Evolutionary conservation across 2,113 vertebrate species (phyloP).

Genomic region (Sebastes fasciatus): DNA sequence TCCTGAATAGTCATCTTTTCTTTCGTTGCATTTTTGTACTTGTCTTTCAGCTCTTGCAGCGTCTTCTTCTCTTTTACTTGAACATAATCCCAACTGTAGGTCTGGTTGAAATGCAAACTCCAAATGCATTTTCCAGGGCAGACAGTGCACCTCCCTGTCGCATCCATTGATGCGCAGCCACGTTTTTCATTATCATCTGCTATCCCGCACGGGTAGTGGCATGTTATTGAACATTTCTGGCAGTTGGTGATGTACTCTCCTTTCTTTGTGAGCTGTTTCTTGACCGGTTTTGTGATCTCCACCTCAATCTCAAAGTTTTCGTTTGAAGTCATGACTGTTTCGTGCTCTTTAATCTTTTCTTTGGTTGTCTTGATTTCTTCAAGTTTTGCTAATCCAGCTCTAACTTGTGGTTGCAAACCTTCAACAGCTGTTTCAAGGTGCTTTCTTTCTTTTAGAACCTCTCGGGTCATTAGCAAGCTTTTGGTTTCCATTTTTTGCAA

Average conservation of each 20-base stretch:
- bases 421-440: constrained; percentile 44
- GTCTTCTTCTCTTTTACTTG: constrained; percentile 41
- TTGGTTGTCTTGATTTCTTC: constrained; percentile 44
- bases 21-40: constrained; percentile 43
- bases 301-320: constrained; percentile 62
- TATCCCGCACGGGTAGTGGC: constrained; percentile 63
- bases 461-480: constrained; percentile 52
- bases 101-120: constrained; percentile 52
- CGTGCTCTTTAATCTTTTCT: constrained; percentile 52
- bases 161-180: constrained; percentile 44
- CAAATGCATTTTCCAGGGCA: constrained; percentile 62
- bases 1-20: constrained; percentile 38
- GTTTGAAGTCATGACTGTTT: constrained; percentile 48
- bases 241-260: constrained; percentile 69
- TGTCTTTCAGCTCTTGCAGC: constrained; percentile 32
- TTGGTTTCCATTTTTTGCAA: constrained; percentile 21
- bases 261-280: constrained; percentile 30
- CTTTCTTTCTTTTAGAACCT: constrained; percentile 54
- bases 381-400: constrained; percentile 54
- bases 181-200: constrained; percentile 22
- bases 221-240: constrained; percentile 63
- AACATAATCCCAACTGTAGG: constrained; percentile 55
- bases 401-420: constrained; percentile 47
- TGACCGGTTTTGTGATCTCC: constrained; percentile 29
- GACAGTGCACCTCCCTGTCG: constrained; percentile 14